Evolutionary conservation across 2,888 invertebrate genomes (phyloP).

Genomic region (Acanthococcus lagerstroemiae): DNA sequence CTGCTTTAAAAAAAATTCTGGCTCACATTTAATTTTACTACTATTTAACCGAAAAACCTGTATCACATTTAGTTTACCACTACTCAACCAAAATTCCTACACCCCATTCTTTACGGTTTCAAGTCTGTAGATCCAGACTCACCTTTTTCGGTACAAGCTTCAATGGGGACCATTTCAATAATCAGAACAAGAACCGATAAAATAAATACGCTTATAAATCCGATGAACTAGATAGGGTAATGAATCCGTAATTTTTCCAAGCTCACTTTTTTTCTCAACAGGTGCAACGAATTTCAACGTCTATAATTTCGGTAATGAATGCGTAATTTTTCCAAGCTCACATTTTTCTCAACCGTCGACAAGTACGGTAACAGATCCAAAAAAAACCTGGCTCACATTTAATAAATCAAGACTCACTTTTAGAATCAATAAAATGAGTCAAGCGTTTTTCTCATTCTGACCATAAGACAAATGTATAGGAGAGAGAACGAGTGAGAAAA

Average conservation of each 20-base stretch:
- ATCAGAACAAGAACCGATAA: not conserved
- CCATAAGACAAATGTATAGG: not conserved
- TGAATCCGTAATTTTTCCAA: not conserved
- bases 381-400: not conserved
- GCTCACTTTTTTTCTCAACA: conserved; percentile 3
- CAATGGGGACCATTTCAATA: not conserved
- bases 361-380: not conserved
- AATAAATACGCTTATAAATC: not conserved
- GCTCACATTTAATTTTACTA: conserved; percentile 8
- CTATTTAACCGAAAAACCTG: conserved; percentile 1
- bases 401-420: not conserved
- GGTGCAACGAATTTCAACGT: not conserved
- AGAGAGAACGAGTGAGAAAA: not conserved
- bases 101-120: not conserved
- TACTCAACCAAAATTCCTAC: not conserved
- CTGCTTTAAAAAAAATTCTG: not conserved
- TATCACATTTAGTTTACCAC: conserved; percentile 4
- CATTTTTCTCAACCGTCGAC: not conserved
- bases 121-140: not conserved
- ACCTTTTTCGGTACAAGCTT: not conserved
- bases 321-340: not conserved
- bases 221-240: conserved; percentile 3
- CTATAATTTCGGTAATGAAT: not conserved
- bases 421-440: not conserved
- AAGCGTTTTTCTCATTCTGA: not conserved